Evolutionary conservation across 2,113 vertebrate genomes (phyloP).

Genomic region (Pelobates fuscus): DNA sequence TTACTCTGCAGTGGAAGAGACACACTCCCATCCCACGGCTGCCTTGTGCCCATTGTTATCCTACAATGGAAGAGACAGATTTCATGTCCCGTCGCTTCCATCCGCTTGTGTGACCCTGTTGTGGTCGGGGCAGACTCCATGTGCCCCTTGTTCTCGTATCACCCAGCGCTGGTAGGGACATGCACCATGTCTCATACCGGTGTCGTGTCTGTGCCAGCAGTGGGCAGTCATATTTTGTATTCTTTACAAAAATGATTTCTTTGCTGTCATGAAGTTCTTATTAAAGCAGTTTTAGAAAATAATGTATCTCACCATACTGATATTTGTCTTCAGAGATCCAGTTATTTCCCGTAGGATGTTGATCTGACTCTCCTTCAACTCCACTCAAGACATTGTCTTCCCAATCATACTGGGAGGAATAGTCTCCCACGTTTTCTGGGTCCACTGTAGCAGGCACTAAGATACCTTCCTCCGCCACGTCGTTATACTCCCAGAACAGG

Average conservation of each 20-base stretch:
- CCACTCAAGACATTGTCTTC: constrained; percentile 79
- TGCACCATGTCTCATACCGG: too few species aligned
- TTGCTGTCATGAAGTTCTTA: too few species aligned
- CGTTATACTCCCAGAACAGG: constrained; percentile 84
- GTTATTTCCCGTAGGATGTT: constrained; percentile 62
- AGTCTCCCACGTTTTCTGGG: constrained; percentile 67
- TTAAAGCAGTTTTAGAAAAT: too few species aligned
- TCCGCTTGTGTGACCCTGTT: background rate
- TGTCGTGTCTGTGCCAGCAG: background rate
- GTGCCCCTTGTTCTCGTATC: too few species aligned
- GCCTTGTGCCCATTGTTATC: background rate
- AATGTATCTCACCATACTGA: constrained; percentile 73
- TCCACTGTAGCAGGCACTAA: constrained; percentile 51
- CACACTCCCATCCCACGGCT: background rate
- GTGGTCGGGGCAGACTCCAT: background rate
- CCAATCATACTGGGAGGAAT: constrained; percentile 78
- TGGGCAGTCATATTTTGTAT: background rate
- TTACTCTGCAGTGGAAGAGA: background rate
- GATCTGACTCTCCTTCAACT: constrained; percentile 75
- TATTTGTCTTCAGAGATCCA: constrained; percentile 77
- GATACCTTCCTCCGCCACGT: constrained; percentile 69
- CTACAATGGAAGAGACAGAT: background rate
- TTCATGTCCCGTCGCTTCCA: background rate
- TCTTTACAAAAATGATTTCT: too few species aligned
- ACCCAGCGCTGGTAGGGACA: too few species aligned